A percentile compares a stretch with the other conserved stretches of the same genome.
Conservation (phyloP, 2,797 vertebrate species). For the Mastacembelus armatus region DNA sequence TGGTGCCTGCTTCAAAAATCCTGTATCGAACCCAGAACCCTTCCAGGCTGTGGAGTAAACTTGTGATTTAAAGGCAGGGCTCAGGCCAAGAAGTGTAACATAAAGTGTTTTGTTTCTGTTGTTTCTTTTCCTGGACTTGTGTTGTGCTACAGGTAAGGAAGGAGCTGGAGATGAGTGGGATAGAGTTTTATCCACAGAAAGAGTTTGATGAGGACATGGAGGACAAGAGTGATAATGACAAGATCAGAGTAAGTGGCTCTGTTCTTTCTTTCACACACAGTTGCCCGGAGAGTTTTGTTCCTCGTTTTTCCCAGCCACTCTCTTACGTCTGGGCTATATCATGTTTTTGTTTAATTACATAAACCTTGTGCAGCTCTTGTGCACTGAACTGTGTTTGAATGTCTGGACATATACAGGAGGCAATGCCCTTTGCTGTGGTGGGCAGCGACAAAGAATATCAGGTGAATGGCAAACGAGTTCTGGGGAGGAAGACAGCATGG, state of each 20-base stretch:
- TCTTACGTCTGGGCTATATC: conserved; percentile 14
- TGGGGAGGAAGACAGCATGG: conserved; percentile 97
- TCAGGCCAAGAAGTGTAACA: not conserved
- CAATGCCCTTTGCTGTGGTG: conserved; percentile 97
- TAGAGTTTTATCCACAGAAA: conserved; percentile 97
- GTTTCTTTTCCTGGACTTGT: not conserved
- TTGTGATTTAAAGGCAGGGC: not conserved
- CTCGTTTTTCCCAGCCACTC: not conserved
- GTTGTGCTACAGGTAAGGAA: conserved; percentile 85
- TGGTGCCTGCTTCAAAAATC: not conserved
- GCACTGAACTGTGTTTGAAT: conserved; percentile 29
- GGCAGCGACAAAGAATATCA: conserved; percentile 99
- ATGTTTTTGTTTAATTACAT: conserved; percentile 37
- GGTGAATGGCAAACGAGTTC: conserved; percentile 94
- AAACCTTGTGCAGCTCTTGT: conserved; percentile 5
- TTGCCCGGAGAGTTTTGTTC: not conserved
- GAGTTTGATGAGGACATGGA: conserved; percentile 98
- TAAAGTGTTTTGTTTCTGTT: not conserved
- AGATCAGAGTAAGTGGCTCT: conserved; percentile 90
- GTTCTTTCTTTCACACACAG: conserved; percentile 1
- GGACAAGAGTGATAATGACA: conserved; percentile 98
- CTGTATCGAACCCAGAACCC: not conserved
- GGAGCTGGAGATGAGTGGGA: conserved; percentile 93
- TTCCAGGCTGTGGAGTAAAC: not conserved
- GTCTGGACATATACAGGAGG: conserved; percentile 86